phyloP scores from a whole-genome alignment of 2,797 vertebrate species.

The Eospalax fontanierii region DNA sequence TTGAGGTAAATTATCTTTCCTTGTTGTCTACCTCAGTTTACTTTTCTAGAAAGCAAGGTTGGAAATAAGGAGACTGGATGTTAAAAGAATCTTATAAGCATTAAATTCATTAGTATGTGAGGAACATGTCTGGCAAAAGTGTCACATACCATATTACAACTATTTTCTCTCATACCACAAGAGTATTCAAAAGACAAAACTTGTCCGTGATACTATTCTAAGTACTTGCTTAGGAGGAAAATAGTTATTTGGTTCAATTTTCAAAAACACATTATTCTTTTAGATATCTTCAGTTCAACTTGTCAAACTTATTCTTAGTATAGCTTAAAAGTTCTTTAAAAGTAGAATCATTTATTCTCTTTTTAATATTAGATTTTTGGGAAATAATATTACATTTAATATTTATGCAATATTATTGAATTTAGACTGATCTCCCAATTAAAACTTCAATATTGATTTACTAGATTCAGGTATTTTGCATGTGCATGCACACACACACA shows the following conservation, averaged over 20 bases:
- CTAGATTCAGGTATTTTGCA: neutral
- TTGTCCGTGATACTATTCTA: neutral
- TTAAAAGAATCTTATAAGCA: neutral
- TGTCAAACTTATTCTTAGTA: neutral
- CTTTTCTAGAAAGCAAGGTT: neutral
- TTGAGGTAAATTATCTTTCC: neutral
- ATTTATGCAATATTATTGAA: neutral
- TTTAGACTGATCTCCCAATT: neutral
- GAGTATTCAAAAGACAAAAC: neutral
- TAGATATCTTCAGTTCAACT: neutral
- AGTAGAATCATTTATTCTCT: neutral
- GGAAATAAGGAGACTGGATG: neutral
- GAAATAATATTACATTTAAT: no score
- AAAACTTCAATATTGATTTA: neutral
- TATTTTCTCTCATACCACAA: constrained; percentile 1
- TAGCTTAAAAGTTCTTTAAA: constrained; percentile 1
- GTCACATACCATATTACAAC: neutral
- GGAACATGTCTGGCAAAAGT: neutral
- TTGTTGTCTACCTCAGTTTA: neutral
- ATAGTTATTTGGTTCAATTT: neutral
- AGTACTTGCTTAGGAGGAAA: neutral
- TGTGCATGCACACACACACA: fast-evolving
- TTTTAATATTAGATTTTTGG: constrained; percentile 15
- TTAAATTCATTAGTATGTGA: neutral
- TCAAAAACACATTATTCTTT: neutral